Base-by-base conservation (phyloP, 2,888 invertebrate species). In the Drosophila rubida region DNA sequence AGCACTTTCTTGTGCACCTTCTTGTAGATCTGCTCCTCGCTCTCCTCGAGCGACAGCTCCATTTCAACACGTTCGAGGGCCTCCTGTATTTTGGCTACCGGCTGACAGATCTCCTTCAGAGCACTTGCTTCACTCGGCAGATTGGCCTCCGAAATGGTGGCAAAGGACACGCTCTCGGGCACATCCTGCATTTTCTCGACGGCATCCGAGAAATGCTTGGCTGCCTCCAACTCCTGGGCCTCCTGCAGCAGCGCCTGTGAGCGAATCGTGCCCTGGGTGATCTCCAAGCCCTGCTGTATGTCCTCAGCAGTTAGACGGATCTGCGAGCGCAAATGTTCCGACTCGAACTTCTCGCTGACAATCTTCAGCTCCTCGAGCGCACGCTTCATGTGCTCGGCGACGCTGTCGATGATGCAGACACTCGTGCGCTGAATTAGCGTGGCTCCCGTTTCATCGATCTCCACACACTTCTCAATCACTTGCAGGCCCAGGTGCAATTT, bases 361-460 rank as follows among this genome's bases (percentile, higher is more conserved):
- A 92, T 91, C 69, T 93, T 93, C 0, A 95, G 90, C 71, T 93
- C 92, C 13, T 93, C 92, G 49, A 95, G 91, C 4, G 94, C 91
- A 46, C 93, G 92, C 48, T 94, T 93, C 70, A 95, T 91, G 69
- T 94, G 93, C 45, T 92, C 91, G 2, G 94, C 93, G 61, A 94
- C 93, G 22, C 93, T 94, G 78, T 95, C 94, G 59, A 95, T 92
- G 64, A 95, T 93, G 76, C 94, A 94, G 11, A 94, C 93, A 88
- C 95, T 95, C 0, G 95, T 95, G 84, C 94, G 93, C 85, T 95
- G 95, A 1, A 95, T 94, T 7, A 95, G 91, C 0, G 95, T 95
- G 57, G 94, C 94, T 9, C 94, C 95, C 35, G 94, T 94, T 75
- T 94, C 94, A 89, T 95, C 94, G 74, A 95, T 93, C 79, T 94